phyloP scores from a whole-genome alignment of 2,797 vertebrate species.

The Poecilia wingei region DNA sequence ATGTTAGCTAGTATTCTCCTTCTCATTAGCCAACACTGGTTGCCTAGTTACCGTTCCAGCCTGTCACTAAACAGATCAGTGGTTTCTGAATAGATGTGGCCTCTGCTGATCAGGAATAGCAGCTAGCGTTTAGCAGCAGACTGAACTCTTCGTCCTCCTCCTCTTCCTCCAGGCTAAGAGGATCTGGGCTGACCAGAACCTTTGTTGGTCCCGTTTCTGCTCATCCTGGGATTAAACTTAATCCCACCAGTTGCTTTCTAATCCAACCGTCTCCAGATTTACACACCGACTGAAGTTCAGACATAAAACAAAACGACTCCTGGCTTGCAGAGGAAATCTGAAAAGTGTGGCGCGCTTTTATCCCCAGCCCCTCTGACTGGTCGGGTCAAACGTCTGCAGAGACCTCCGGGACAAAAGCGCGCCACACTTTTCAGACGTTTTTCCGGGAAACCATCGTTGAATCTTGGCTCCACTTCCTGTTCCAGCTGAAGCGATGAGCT shows the following conservation, averaged over 20 bases:
- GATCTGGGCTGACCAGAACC: background rate
- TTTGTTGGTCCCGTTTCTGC: background rate
- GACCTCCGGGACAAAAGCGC: background rate
- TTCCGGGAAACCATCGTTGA: background rate
- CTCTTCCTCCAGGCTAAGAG: background rate
- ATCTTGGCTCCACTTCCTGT: background rate
- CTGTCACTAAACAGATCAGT: no score
- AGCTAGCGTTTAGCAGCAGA: background rate
- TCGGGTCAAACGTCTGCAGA: background rate
- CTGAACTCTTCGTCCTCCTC: no score
- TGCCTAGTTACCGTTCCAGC: no score
- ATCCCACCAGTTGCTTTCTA: background rate
- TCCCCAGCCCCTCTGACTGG: background rate
- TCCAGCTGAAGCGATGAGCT: background rate
- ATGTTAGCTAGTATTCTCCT: no score
- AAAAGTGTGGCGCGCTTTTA: background rate
- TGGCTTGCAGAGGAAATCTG: background rate
- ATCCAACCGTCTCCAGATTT: background rate
- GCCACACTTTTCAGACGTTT: background rate
- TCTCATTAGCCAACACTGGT: no score
- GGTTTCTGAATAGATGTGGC: no score
- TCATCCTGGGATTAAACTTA: background rate
- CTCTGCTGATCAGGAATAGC: no score
- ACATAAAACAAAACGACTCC: background rate
- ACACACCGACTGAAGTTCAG: background rate